Base-by-base conservation (phyloP, 2,797 vertebrate genomes). In the Phalloptychus januarius region DNA sequence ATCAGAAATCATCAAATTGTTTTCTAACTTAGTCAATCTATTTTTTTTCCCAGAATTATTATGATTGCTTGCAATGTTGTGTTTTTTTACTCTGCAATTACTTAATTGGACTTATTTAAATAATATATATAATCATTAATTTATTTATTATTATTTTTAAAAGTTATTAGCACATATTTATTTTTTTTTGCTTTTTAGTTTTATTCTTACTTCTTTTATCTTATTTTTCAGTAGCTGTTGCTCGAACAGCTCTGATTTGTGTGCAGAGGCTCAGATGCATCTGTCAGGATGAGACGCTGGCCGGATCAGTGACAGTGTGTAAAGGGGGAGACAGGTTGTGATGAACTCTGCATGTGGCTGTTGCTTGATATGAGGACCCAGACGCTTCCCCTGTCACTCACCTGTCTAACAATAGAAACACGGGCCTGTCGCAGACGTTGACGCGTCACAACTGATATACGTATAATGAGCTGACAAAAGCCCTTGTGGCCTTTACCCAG, bases 301-400 rank as follows among this genome's bases (percentile, higher is more conserved):
- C 76, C 75, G 80, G 82, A 88, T 88, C 85, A 58, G 78, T 88
- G 86, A 72, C 84, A 65, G 83, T 77, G 88, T 76, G 61, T 83
- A 82, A 79, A 73, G 54, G 77, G 88, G 85, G 84, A 86, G 90
- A 90, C 92, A 89, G 87, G 75, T 85, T 89, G 80, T 89, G 84
- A 92, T 88, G 87, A 89, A 86, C 87, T 86, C 84, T 85, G 87
- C 77, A 56, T 84, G 83, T 82, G 86, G 78, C 79, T 87, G 86
- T 76, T 89, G 87, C 84, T 79, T 87, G 87, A 89, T 90, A 89
- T 81, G 81, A 89, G 85, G 75, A 72, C 74, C 46, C 38, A 75
- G 85, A 80, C 78, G 52, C 79, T 81, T 70, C 75, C 63, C 61
- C 84, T 89, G 91, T 88, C 91, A 88, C 82, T 91, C 85, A 85